These are phyloP conservation scores for Baccha elongata DNA, from an alignment of 2,888 invertebrate genomes.

Conservation along the genomic window DNA sequence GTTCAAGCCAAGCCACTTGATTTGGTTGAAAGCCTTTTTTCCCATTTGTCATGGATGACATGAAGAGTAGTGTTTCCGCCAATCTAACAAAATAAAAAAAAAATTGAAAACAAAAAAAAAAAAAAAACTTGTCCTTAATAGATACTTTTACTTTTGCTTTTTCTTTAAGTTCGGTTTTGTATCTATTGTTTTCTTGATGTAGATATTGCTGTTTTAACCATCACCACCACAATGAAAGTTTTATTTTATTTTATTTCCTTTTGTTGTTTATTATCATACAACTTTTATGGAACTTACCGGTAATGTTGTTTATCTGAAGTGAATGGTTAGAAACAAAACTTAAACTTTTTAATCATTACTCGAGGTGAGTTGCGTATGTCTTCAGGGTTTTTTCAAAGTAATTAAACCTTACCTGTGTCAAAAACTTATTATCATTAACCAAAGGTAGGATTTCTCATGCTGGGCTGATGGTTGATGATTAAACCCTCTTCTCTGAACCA, in stretches of 20 bases:
- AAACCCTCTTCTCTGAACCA: not conserved
- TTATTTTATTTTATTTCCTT: conserved; percentile 9
- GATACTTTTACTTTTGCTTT: conserved; percentile 64
- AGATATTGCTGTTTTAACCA: not conserved
- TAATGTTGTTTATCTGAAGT: conserved; percentile 23
- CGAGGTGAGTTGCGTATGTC: conserved; percentile 33
- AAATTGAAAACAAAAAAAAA: conserved; percentile 3
- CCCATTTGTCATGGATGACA: conserved; percentile 67
- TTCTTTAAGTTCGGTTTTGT: conserved; percentile 9
- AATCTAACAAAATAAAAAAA: conserved; percentile 36
- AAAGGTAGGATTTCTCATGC: not conserved
- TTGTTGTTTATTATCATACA: conserved; percentile 17
- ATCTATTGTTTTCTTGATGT: conserved; percentile 6
- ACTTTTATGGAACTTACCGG: conserved; percentile 55
- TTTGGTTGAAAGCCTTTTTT: conserved; percentile 30
- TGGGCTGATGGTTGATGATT: not conserved
- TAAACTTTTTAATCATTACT: conserved; percentile 55
- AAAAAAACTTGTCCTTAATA: conserved; percentile 24
- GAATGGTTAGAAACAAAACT: conserved; percentile 46
- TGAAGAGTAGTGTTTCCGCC: conserved; percentile 57
- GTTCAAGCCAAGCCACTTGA: conserved; percentile 33
- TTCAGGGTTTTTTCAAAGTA: conserved; percentile 11
- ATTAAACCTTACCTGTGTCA: conserved; percentile 25
- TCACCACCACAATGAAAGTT: conserved; percentile 45
- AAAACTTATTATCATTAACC: conserved; percentile 12